Evolutionary conservation across 2,113 vertebrate genomes (phyloP), one percentile per base, ranked within the genome.

Genomic region (Ceyx cyanopectus): DNA sequence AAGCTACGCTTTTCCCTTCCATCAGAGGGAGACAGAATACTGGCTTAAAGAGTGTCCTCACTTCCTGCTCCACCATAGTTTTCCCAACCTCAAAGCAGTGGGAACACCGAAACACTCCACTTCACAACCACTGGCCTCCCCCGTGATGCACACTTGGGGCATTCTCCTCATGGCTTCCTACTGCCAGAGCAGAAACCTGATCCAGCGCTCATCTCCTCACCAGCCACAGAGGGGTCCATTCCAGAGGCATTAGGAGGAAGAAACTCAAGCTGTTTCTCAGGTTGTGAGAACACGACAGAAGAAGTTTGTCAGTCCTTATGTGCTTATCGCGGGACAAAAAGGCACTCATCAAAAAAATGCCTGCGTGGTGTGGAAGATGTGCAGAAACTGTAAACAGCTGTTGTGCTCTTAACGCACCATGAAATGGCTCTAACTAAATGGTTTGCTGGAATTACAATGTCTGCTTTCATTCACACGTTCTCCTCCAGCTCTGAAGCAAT

Each of bases 11-110:
- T 57, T 60, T 86, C 92, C 84, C 86, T 46, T 95, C 97, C 97
- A 97, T 94, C 76, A 96, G 96, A 85, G 96, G 96, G 96, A 97
- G 96, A 94, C 96, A 89, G 67, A 86, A 89, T 2, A 20, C 66
- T 54, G 92, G 54, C 26, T 34, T 41, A 10, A 75, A 72, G 88
- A 32, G 32, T 7, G 10, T 29, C 67, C 83, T 92, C 62, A 6
- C 63, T 40, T 60, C 78, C 37, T 23, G 67, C 53, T 62, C 67
- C 23, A 22, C 58, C 90, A 41, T 37, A 10, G 22, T 4, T 19
- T 85, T 85, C 84, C 58, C 87, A 45, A 67, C 53, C 65, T 34
- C 57, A 53, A 74, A 54, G 5, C 8, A 54, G 85, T 17, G 84
- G 89, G 94, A 87, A 85, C 45, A 27, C 45, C 3, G 0, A 6